Percentiles rank a stretch among this genome's conserved stretches.
phyloP scores from a whole-genome alignment of 2,797 vertebrate genomes.

The Masticophis lateralis region DNA sequence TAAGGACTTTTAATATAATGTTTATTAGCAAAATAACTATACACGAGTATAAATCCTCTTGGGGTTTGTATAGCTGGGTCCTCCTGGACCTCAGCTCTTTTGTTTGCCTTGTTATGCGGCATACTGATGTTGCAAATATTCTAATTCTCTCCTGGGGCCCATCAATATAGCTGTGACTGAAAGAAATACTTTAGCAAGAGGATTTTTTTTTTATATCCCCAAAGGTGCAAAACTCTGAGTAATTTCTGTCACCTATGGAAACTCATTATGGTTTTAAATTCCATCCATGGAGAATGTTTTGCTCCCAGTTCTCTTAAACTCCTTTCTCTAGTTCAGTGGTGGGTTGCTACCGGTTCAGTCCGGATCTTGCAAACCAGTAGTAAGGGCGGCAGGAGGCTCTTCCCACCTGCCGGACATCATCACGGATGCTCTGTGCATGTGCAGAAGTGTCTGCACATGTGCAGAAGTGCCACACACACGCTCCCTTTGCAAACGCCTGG shows the following conservation, averaged over 20 bases:
- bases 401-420: too few relatives aligned
- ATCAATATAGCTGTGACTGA: conserved; percentile 6
- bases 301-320: background rate
- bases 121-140: background rate
- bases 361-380: too few relatives aligned
- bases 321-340: background rate
- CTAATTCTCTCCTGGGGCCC: conserved; percentile 2
- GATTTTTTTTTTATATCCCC: background rate
- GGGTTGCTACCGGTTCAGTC: too few relatives aligned
- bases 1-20: background rate
- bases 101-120: background rate
- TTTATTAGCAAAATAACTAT: background rate
- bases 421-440: too few relatives aligned
- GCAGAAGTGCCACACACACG: too few relatives aligned
- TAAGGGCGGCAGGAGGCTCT: too few relatives aligned
- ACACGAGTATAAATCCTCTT: background rate
- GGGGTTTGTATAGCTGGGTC: background rate
- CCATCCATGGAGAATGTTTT: background rate
- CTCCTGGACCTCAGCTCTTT: background rate
- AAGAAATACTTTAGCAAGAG: conserved; percentile 14
- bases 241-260: background rate
- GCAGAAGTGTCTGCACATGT: too few relatives aligned
- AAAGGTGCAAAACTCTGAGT: background rate
- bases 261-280: background rate
- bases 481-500: too few relatives aligned